Conservation (phyloP, 2,113 vertebrate genomes). For the Tyrannus savana region DNA sequence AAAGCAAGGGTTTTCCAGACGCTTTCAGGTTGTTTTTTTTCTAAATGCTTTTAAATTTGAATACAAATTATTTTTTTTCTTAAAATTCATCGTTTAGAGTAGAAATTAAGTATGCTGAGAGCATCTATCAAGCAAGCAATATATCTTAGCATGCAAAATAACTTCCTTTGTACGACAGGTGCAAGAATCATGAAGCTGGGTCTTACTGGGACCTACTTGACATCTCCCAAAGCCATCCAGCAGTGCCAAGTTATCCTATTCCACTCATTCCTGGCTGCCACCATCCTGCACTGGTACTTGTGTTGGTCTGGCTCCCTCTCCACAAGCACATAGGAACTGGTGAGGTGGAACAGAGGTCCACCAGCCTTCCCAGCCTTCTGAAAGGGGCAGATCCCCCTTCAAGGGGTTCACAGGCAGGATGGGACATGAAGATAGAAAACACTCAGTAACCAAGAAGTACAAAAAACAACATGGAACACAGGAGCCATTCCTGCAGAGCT, state of each 20-base stretch:
- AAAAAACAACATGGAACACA: not conserved
- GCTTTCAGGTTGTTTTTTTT: not conserved
- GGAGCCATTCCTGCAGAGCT: not conserved
- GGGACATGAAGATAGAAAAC: not conserved
- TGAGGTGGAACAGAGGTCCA: not conserved
- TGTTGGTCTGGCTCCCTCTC: not conserved
- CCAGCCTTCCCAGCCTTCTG: not conserved
- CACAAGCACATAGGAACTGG: not conserved
- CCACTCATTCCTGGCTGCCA: not conserved
- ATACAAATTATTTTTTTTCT: not conserved
- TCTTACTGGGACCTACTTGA: not conserved
- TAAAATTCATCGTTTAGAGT: not conserved
- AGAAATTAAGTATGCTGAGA: not conserved
- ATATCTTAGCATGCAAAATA: not conserved
- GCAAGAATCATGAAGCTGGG: not conserved
- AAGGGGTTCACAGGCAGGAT: rapidly evolving
- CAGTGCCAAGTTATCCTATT: not conserved
- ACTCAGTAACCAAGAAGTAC: not conserved
- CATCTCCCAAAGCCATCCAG: not conserved
- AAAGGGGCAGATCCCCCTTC: not conserved
- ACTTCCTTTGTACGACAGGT: not conserved
- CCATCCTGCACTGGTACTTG: not conserved
- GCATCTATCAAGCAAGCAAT: not conserved
- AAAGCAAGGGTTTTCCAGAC: not conserved
- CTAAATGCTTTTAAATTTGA: not conserved